A percentile compares a stretch with the other conserved stretches of the same genome.
phyloP scores from a whole-genome alignment of 2,113 vertebrate species.

The Tapirus terrestris region DNA sequence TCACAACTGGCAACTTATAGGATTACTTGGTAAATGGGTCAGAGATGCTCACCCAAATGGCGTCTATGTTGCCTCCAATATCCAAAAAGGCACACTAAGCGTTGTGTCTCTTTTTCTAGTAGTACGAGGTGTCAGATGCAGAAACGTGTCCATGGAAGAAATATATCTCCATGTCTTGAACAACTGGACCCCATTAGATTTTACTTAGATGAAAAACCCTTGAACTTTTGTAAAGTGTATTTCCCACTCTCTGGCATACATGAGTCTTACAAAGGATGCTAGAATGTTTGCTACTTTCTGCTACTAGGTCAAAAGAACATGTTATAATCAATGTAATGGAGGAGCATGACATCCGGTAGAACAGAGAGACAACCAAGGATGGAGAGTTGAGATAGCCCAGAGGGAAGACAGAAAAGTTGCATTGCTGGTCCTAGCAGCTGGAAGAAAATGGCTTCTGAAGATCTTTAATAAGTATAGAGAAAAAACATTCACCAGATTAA shows the following conservation, averaged over 20 bases:
- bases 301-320: background rate
- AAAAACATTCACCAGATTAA: background rate
- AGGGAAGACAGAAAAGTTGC: background rate
- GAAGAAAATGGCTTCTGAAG: background rate
- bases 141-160: background rate
- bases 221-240: background rate
- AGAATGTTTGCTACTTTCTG: background rate
- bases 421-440: background rate
- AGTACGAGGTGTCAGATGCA: background rate
- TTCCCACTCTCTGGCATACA: background rate
- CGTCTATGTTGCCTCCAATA: background rate
- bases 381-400: background rate
- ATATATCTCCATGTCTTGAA: background rate
- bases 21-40: background rate
- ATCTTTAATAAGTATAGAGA: background rate
- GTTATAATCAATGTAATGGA: background rate
- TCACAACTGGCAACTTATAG: background rate
- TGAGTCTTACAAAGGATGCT: background rate
- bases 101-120: background rate
- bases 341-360: background rate
- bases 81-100: background rate
- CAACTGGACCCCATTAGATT: background rate
- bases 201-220: background rate
- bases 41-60: background rate
- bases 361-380: background rate